Conservation (phyloP, 1,140 invertebrate genomes). For the Marisa cornuarietis region DNA sequence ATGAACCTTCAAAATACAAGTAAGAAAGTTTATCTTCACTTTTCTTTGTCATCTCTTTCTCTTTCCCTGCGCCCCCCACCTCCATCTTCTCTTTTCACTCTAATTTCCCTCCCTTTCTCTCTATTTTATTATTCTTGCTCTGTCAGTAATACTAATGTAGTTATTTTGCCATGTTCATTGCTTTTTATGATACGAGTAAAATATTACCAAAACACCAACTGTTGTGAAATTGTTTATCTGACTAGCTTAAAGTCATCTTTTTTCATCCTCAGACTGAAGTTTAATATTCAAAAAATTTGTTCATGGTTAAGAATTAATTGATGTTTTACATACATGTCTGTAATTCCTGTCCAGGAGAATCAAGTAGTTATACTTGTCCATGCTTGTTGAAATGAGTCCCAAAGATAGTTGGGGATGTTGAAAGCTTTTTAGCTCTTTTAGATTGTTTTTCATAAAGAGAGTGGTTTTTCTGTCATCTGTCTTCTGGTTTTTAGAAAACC, state of each 20-base stretch:
- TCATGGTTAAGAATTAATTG: neutral
- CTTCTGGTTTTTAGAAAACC: constrained; percentile 39
- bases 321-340: neutral
- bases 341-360: too few relatives aligned
- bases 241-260: neutral
- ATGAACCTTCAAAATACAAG: constrained; percentile 58
- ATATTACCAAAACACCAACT: neutral
- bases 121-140: neutral
- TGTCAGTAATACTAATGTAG: neutral
- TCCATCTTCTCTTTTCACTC: too few relatives aligned
- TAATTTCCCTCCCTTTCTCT: neutral
- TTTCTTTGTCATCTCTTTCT: neutral
- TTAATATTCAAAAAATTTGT: too few relatives aligned
- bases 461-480: neutral
- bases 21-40: constrained; percentile 36
- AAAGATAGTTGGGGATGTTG: too few relatives aligned
- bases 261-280: neutral
- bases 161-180: neutral
- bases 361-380: too few relatives aligned
- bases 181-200: neutral
- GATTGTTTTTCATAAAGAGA: neutral
- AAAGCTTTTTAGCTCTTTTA: too few relatives aligned
- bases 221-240: neutral
- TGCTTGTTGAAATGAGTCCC: too few relatives aligned
- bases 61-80: neutral